phyloP scores from a whole-genome alignment of 2,797 vertebrate genomes.

The Caiman crocodilus region DNA sequence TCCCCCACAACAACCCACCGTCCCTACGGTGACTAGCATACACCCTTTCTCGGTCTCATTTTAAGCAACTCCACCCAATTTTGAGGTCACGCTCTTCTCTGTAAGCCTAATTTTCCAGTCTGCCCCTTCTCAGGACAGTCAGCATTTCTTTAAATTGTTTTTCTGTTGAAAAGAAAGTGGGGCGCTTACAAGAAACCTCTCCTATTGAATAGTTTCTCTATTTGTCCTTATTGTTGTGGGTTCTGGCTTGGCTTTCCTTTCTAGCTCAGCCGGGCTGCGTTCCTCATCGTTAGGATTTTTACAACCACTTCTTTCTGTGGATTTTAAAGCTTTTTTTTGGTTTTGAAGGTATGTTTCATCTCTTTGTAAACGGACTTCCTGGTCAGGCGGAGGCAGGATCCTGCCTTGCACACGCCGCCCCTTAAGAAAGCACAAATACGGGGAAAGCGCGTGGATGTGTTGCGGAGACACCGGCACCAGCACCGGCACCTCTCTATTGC shows the following conservation, averaged over 20 bases:
- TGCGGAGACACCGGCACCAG: background rate
- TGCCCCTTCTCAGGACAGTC: too few species aligned
- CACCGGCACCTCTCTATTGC: background rate
- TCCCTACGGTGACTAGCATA: background rate
- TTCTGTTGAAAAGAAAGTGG: background rate
- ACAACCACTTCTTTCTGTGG: background rate
- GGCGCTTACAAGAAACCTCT: background rate
- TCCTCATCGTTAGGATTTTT: background rate
- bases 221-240: background rate
- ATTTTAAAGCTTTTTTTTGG: background rate
- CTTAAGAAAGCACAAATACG: too few species aligned
- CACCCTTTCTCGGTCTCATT: constrained; percentile 27
- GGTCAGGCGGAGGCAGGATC: background rate
- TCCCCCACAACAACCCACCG: background rate
- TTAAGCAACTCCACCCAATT: constrained; percentile 10
- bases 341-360: background rate
- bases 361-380: too few species aligned
- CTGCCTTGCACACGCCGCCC: too few species aligned
- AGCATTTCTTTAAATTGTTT: background rate
- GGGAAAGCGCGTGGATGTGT: too few species aligned
- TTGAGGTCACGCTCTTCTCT: background rate
- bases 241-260: background rate
- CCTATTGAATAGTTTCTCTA: background rate
- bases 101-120: background rate
- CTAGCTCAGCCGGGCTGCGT: background rate